phyloP scores from a whole-genome alignment of 2,113 vertebrate genomes.

The Gymnocephalus cernua region DNA sequence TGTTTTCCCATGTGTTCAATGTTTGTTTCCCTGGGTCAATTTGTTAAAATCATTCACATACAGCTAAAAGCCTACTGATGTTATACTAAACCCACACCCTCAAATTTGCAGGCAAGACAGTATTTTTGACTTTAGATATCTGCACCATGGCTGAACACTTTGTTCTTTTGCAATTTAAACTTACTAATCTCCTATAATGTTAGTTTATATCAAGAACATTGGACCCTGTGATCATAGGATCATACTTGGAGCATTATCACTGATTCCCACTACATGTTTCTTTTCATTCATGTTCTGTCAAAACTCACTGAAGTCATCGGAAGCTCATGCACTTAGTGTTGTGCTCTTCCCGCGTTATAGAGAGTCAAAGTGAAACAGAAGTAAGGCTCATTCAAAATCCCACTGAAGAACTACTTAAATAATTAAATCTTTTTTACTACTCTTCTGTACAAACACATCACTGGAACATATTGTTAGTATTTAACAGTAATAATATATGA shows the following conservation, averaged over 20 bases:
- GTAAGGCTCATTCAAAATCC: not conserved
- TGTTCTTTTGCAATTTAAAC: too few species aligned
- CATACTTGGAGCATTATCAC: not conserved
- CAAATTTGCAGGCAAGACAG: too few species aligned
- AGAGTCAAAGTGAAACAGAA: constrained; percentile 8
- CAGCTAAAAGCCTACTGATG: too few species aligned
- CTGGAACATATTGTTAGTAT: not conserved
- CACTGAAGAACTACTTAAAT: not conserved
- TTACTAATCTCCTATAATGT: too few species aligned
- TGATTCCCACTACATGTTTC: not conserved
- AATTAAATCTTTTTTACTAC: not conserved
- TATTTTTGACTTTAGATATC: too few species aligned
- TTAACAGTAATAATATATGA: not conserved
- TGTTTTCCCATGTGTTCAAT: too few species aligned
- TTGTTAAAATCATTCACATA: too few species aligned
- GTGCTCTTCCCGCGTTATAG: not conserved
- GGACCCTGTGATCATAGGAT: too few species aligned
- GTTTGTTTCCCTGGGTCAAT: too few species aligned
- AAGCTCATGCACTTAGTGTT: not conserved
- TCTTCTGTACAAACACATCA: not conserved
- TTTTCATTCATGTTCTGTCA: not conserved
- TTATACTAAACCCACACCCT: too few species aligned
- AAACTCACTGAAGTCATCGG: not conserved
- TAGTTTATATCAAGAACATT: too few species aligned
- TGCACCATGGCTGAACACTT: too few species aligned